phyloP scores from a whole-genome alignment of 2,797 vertebrate species.

The Synaphobranchus kaupii region DNA sequence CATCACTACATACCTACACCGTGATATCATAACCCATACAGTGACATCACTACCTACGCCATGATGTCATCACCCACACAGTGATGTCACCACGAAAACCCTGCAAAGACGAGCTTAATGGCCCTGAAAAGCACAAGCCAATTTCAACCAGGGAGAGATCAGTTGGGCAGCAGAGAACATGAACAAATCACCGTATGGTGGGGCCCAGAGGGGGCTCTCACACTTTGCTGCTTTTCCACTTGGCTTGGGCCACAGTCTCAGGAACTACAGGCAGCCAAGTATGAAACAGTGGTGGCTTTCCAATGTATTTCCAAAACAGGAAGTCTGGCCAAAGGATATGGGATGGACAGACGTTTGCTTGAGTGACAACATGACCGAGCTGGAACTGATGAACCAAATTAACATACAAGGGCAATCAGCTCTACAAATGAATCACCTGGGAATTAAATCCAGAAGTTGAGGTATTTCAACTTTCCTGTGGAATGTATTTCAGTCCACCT shows the following conservation, averaged over 20 bases:
- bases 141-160: background rate
- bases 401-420: too few relatives aligned
- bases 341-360: too few relatives aligned
- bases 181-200: background rate
- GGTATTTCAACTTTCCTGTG: too few relatives aligned
- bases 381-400: too few relatives aligned
- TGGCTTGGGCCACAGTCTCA: background rate
- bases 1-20: background rate
- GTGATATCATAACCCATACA: background rate
- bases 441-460: too few relatives aligned
- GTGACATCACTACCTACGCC: background rate
- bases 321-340: too few relatives aligned
- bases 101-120: background rate
- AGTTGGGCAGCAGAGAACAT: background rate
- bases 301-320: background rate
- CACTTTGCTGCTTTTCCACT: background rate
- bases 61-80: background rate
- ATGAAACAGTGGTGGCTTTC: background rate
- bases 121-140: background rate
- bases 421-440: too few relatives aligned
- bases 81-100: background rate
- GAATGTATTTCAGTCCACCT: too few relatives aligned
- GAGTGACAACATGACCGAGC: too few relatives aligned
- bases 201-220: background rate
- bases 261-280: background rate